Percentiles rank a stretch among this genome's conserved stretches.
phyloP scores from a whole-genome alignment of 37 sponge, comb jelly and placozoan species.

The Beroe forskalii region DNA sequence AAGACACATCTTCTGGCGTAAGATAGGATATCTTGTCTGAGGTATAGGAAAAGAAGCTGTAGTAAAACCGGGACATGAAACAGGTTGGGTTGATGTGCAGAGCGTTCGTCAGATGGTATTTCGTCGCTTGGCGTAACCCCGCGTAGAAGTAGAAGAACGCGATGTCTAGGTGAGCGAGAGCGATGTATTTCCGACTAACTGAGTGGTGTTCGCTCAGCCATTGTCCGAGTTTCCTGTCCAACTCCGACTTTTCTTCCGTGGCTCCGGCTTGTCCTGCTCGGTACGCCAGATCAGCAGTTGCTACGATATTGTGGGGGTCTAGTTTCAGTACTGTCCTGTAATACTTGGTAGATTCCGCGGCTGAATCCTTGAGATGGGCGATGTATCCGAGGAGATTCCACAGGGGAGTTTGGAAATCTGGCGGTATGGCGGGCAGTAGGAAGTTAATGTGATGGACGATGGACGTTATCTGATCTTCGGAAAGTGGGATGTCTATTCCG shows the following conservation, averaged over 20 bases:
- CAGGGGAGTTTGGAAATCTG: constrained; percentile 48
- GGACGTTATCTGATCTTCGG: constrained; percentile 37
- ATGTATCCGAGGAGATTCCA: constrained; percentile 48
- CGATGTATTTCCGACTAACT: constrained; percentile 31
- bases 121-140: constrained; percentile 40
- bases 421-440: constrained; percentile 28
- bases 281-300: constrained; percentile 29
- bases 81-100: constrained; percentile 27
- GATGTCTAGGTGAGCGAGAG: constrained; percentile 16
- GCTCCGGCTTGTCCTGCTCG: background rate
- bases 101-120: constrained; percentile 29
- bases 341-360: constrained; percentile 6
- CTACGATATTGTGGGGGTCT: constrained; percentile 49
- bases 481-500: background rate
- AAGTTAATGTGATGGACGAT: constrained; percentile 28
- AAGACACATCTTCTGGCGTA: background rate
- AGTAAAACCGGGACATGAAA: constrained; percentile 8
- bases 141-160: constrained; percentile 55
- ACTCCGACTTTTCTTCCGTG: background rate
- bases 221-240: background rate
- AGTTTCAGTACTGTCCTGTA: constrained; percentile 34
- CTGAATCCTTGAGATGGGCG: constrained; percentile 29
- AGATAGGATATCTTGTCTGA: constrained; percentile 31
- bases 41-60: constrained; percentile 22
- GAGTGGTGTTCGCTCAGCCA: constrained; percentile 5